phyloP scores from a whole-genome alignment of 2,797 vertebrate species.

The Bucorvus abyssinicus region DNA sequence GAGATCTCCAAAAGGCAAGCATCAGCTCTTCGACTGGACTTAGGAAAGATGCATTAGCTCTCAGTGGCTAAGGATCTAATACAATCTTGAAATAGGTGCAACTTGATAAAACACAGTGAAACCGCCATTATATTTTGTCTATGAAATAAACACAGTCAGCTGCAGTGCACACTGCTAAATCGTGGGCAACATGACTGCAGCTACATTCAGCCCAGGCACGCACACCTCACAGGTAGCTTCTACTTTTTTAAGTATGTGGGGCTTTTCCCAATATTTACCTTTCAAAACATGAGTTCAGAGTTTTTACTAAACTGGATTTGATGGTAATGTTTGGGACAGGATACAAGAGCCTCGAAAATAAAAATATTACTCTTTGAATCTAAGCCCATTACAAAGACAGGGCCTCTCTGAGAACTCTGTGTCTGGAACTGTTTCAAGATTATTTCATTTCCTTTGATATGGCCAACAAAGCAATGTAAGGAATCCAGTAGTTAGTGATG shows the following conservation, averaged over 20 bases:
- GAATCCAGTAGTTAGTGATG: conserved; percentile 1
- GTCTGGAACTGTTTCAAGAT: conserved; percentile 38
- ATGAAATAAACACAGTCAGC: neutral
- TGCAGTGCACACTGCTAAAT: neutral
- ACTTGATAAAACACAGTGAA: neutral
- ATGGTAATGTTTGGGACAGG: neutral
- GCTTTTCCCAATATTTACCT: neutral
- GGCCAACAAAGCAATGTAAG: conserved; percentile 8
- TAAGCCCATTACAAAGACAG: neutral
- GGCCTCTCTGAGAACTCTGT: neutral
- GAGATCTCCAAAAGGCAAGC: neutral
- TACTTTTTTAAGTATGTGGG: neutral
- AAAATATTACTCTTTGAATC: neutral
- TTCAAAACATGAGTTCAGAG: neutral
- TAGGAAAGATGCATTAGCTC: neutral
- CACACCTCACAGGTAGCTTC: neutral
- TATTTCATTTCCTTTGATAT: conserved; percentile 46
- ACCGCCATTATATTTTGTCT: neutral
- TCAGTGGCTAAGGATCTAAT: neutral
- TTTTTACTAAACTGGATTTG: neutral
- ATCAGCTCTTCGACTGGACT: neutral
- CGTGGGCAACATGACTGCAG: neutral
- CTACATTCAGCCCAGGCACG: neutral
- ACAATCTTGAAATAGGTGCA: neutral
- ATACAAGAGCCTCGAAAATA: neutral